Evolutionary conservation across 2,113 vertebrate species (phyloP).

Genomic region (Zosterops hypoxanthus): DNA sequence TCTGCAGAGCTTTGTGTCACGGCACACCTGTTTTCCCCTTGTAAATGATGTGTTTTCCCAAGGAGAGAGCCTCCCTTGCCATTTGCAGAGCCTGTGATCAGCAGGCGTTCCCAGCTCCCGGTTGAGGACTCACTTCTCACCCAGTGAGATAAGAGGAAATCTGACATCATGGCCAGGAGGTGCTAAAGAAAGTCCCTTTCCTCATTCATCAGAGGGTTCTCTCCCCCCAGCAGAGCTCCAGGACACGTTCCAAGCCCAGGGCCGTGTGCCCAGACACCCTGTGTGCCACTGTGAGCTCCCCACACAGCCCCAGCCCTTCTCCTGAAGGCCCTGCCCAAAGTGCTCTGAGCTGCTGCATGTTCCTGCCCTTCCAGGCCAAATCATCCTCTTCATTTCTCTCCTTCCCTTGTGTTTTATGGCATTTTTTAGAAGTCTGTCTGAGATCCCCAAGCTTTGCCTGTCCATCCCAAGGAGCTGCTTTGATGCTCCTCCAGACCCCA

Average conservation of each 20-base stretch:
- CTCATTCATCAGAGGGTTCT: not conserved
- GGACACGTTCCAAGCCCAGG: not conserved
- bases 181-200: not conserved
- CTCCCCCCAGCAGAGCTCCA: not conserved
- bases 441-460: not conserved
- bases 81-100: not conserved
- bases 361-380: not conserved
- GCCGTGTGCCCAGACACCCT: not conserved
- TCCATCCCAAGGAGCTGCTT: no score
- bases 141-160: not conserved
- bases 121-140: not conserved
- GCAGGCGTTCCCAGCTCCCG: not conserved
- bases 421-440: rapidly evolving
- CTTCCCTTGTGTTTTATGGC: rapidly evolving
- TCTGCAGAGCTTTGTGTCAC: rapidly evolving
- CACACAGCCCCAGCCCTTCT: not conserved
- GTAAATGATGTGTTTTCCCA: not conserved
- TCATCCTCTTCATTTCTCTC: rapidly evolving
- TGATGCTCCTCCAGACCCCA: not conserved
- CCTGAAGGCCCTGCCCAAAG: not conserved
- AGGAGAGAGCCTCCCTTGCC: not conserved
- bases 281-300: not conserved
- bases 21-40: not conserved
- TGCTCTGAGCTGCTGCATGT: not conserved
- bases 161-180: conserved; percentile 23